A percentile compares a stretch with the other conserved stretches of the same genome.
Conservation (phyloP, 2,888 invertebrate genomes). For the Cephonodes hylas region DNA sequence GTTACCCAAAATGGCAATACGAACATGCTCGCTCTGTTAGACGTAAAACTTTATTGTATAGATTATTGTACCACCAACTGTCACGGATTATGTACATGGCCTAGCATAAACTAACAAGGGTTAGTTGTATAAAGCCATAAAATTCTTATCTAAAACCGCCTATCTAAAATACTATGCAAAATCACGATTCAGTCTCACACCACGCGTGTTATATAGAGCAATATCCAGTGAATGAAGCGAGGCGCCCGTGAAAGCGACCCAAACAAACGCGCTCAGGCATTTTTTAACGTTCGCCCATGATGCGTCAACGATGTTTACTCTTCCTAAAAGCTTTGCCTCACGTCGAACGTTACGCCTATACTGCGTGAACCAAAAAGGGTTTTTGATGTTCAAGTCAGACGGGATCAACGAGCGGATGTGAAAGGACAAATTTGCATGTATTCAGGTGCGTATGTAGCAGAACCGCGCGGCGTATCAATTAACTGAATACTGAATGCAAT, state of each 20-base stretch:
- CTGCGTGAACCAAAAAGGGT: conserved; percentile 40
- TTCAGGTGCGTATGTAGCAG: conserved; percentile 1
- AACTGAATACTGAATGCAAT: neutral
- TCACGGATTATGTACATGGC: too few species aligned
- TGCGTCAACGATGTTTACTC: conserved; percentile 73
- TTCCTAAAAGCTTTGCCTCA: conserved; percentile 62
- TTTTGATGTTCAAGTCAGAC: conserved; percentile 42
- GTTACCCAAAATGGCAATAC: too few species aligned
- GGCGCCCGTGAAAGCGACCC: conserved; percentile 44
- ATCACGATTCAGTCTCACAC: too few species aligned
- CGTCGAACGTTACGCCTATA: conserved; percentile 32
- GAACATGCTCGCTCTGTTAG: too few species aligned
- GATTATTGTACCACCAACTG: too few species aligned
- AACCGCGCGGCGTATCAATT: neutral
- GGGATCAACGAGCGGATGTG: conserved; percentile 40
- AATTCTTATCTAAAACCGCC: too few species aligned
- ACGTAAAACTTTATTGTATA: too few species aligned
- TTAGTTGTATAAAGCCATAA: too few species aligned
- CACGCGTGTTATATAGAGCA: neutral
- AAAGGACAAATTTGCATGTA: conserved; percentile 13
- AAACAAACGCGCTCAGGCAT: conserved; percentile 55
- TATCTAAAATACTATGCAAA: too few species aligned
- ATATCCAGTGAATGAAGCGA: conserved; percentile 27
- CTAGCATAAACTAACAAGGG: too few species aligned
- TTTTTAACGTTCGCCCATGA: conserved; percentile 59